A percentile compares a stretch with the other conserved stretches of the same genome.
phyloP scores from a whole-genome alignment of 2,113 vertebrate species.

The Hyperoodon ampullatus region DNA sequence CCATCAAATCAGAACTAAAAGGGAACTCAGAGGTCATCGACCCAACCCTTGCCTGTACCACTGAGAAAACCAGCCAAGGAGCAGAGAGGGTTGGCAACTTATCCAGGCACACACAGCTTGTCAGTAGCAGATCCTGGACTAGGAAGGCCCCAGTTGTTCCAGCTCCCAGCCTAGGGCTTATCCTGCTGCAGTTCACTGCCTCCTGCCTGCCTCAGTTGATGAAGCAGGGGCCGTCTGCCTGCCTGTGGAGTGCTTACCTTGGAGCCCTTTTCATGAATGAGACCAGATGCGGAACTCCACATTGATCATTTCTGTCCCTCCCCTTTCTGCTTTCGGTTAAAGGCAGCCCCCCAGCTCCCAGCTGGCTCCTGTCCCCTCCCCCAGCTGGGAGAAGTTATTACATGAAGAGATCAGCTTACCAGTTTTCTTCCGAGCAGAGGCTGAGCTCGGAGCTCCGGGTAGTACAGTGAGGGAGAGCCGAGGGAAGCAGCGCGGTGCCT shows the following conservation, averaged over 20 bases:
- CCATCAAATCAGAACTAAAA: neutral
- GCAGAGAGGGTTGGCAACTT: neutral
- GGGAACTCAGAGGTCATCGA: neutral
- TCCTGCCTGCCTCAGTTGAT: neutral
- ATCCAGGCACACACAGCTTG: neutral
- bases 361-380: slow-evolving; percentile 87
- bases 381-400: slow-evolving; percentile 88
- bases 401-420: slow-evolving; percentile 93
- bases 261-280: slow-evolving; percentile 84
- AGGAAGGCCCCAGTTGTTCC: neutral
- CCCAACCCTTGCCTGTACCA: neutral
- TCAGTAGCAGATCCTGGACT: neutral
- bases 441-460: slow-evolving; percentile 85
- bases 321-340: slow-evolving; percentile 81
- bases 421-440: slow-evolving; percentile 87
- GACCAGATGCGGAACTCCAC: slow-evolving; percentile 87
- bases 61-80: neutral
- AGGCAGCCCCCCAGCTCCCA: slow-evolving; percentile 85
- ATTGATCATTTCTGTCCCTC: slow-evolving; percentile 86
- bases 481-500: slow-evolving; percentile 70
- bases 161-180: neutral
- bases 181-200: neutral
- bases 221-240: slow-evolving; percentile 28
- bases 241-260: slow-evolving; percentile 80
- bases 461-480: slow-evolving; percentile 73